phyloP scores from a whole-genome alignment of 2,888 invertebrate genomes.

The Aplocera efformata region DNA sequence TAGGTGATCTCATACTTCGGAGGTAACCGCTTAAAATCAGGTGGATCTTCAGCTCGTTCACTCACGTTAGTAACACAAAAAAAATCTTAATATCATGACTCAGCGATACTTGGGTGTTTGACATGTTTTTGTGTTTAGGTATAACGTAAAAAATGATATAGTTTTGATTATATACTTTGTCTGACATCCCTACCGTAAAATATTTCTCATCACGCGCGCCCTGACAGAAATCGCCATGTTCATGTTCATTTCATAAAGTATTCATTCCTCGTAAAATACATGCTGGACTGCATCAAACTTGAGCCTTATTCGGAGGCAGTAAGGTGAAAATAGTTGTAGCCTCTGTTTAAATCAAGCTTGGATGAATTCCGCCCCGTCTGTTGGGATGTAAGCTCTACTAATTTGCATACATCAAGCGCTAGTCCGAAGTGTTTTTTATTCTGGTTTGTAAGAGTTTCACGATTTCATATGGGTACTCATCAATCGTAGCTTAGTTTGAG shows the following conservation, averaged over 20 bases:
- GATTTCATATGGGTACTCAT: conserved; percentile 6
- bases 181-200: conserved; percentile 9
- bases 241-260: conserved; percentile 30
- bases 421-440: conserved; percentile 31
- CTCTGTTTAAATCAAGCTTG: conserved; percentile 34
- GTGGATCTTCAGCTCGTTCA: too few species aligned
- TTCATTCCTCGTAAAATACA: conserved; percentile 25
- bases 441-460: neutral
- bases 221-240: conserved; percentile 29
- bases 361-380: conserved; percentile 40
- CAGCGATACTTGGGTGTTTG: too few species aligned
- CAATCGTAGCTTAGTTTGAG: too few species aligned
- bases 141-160: too few species aligned
- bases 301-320: conserved; percentile 8
- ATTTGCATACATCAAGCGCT: conserved; percentile 46
- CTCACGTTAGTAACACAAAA: too few species aligned
- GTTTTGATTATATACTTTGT: too few species aligned
- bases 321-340: conserved; percentile 6
- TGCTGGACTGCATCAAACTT: conserved; percentile 4
- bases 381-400: conserved; percentile 34
- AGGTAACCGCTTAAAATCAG: too few species aligned
- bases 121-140: too few species aligned
- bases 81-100: too few species aligned
- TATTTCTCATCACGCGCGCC: conserved; percentile 24
- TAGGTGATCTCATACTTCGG: too few species aligned